These are phyloP conservation scores for Protobothrops mucrosquamatus DNA, from an alignment of 2,113 vertebrate species.

Conservation along the genomic window DNA sequence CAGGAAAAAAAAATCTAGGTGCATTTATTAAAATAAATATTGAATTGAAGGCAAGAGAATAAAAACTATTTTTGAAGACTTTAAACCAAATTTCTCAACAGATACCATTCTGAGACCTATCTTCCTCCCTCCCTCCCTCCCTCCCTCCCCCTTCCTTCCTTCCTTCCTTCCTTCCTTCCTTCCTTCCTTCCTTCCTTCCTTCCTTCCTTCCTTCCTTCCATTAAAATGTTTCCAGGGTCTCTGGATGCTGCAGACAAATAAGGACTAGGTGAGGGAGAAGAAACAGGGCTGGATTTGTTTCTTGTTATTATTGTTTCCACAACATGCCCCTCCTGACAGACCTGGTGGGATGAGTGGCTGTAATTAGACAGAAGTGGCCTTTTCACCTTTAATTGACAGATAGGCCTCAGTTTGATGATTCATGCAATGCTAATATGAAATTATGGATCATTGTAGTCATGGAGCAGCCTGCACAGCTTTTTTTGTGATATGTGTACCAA, in stretches of 20 bases:
- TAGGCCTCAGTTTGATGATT: neutral
- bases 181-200: too few species aligned
- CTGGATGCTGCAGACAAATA: neutral
- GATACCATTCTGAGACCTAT: neutral
- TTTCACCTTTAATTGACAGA: neutral
- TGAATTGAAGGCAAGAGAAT: neutral
- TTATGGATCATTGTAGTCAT: neutral
- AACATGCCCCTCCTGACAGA: neutral
- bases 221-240: neutral
- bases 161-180: neutral
- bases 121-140: too few species aligned
- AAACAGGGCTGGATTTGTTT: neutral
- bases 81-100: neutral
- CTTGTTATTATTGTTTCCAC: neutral
- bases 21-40: neutral
- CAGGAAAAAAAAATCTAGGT: neutral
- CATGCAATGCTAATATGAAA: neutral
- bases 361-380: neutral
- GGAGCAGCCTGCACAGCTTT: neutral
- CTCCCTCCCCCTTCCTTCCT: too few species aligned
- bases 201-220: neutral
- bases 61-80: neutral
- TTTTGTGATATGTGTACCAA: neutral
- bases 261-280: neutral
- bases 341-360: neutral